Evolutionary conservation across 2,888 invertebrate species (phyloP).

Genomic region (Mystacides longicornis): DNA sequence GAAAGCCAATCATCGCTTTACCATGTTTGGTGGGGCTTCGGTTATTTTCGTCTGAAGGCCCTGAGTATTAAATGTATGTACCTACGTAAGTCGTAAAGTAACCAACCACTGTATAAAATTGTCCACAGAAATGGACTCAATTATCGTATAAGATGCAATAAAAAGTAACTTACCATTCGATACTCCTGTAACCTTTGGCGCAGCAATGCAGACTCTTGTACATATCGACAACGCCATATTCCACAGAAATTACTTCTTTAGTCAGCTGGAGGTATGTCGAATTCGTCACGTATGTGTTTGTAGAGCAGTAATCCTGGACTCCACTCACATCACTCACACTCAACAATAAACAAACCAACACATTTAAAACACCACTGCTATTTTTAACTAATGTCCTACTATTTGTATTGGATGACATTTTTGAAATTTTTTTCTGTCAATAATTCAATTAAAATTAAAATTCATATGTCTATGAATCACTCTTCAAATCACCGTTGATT

Average conservation of each 20-base stretch:
- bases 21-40: no score
- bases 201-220: slow-evolving; percentile 75
- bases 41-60: no score
- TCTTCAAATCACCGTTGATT: no score
- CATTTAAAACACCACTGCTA: slow-evolving; percentile 2
- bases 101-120: no score
- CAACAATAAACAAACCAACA: neutral
- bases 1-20: no score
- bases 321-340: slow-evolving; percentile 33
- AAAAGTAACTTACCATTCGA: slow-evolving; percentile 61
- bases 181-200: slow-evolving; percentile 67
- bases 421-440: neutral
- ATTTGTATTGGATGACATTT: neutral
- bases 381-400: neutral
- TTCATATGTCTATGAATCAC: no score
- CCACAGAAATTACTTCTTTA: slow-evolving; percentile 60
- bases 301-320: slow-evolving; percentile 51
- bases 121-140: no score
- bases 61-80: no score
- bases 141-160: no score
- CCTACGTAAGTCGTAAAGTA: no score
- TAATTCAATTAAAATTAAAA: no score
- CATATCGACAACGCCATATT: slow-evolving; percentile 60
- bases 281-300: slow-evolving; percentile 50
- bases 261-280: slow-evolving; percentile 64